These are phyloP conservation scores for Drosophila suboccidentalis DNA, from an alignment of 2,888 invertebrate genomes.

Conservation along the genomic window DNA sequence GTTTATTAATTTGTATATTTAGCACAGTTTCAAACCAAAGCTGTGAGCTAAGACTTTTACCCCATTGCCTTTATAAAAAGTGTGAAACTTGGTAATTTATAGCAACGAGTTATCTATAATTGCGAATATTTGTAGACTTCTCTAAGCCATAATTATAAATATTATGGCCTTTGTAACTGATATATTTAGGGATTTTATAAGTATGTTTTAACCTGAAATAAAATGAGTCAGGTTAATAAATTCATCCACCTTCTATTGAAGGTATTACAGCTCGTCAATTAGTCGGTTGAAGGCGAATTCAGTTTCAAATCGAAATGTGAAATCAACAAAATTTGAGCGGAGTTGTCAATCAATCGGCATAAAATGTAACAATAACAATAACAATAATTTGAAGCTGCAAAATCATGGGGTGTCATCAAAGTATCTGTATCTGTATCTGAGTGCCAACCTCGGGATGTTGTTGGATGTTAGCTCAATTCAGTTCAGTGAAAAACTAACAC, in stretches of 20 bases:
- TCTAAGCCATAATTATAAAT: constrained; percentile 14
- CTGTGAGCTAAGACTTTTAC: too few relatives aligned
- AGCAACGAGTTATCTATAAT: background rate
- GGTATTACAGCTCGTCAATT: too few relatives aligned
- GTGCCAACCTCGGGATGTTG: constrained; percentile 29
- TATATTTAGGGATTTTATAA: constrained; percentile 19
- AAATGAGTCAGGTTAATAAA: background rate
- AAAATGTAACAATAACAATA: background rate
- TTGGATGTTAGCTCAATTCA: constrained; percentile 5
- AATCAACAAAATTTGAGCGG: background rate
- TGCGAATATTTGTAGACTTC: background rate
- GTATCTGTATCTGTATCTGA: background rate
- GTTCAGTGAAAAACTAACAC: constrained; percentile 31
- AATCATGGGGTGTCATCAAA: constrained; percentile 61
- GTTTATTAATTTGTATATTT: too few relatives aligned
- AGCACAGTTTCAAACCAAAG: too few relatives aligned
- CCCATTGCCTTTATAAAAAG: constrained; percentile 2
- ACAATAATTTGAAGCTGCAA: constrained; percentile 2
- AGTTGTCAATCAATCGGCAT: too few relatives aligned
- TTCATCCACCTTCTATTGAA: constrained; percentile 1
- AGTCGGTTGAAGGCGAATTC: background rate
- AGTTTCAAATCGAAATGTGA: background rate
- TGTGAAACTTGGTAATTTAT: constrained; percentile 31
- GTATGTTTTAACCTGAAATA: background rate
- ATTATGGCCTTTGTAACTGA: background rate